phyloP scores from a whole-genome alignment of 2,113 vertebrate genomes.

The Cinclus mexicanus region DNA sequence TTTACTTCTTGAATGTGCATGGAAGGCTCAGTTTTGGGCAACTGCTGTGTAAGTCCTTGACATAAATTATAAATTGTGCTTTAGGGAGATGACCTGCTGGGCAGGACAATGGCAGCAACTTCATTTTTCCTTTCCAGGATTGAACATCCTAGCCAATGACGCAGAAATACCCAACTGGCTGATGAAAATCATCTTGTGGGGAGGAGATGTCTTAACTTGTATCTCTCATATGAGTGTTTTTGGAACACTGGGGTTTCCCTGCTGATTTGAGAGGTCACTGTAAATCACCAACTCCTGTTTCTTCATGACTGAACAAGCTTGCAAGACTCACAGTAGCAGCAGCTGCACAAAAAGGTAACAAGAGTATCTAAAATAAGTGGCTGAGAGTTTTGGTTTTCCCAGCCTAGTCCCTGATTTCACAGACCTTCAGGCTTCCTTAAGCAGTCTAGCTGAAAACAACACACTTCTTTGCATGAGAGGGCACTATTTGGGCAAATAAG shows the following conservation, averaged over 20 bases:
- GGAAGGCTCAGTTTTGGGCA: not conserved
- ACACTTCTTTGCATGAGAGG: not conserved
- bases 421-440: not conserved
- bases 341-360: not conserved
- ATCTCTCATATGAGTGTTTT: slow-evolving; percentile 10
- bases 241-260: not conserved
- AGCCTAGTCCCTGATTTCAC: not conserved
- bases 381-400: not conserved
- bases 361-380: not conserved
- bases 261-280: not conserved
- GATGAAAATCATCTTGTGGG: slow-evolving; percentile 28
- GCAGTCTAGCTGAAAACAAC: not conserved
- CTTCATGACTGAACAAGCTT: not conserved
- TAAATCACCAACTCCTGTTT: not conserved
- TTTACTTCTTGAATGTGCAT: not conserved
- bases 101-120: slow-evolving; percentile 74
- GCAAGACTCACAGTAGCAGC: not conserved
- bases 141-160: slow-evolving; percentile 38
- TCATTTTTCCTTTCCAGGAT: slow-evolving; percentile 64
- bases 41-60: slow-evolving; percentile 68
- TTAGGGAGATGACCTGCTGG: slow-evolving; percentile 71
- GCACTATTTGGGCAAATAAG: not conserved
- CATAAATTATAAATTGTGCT: slow-evolving; percentile 80
- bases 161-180: not conserved
- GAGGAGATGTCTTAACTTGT: slow-evolving; percentile 41